Percentiles rank a stretch among this genome's conserved stretches.
Conservation (phyloP, 2,888 invertebrate species). For the Drosophila mulleri region DNA sequence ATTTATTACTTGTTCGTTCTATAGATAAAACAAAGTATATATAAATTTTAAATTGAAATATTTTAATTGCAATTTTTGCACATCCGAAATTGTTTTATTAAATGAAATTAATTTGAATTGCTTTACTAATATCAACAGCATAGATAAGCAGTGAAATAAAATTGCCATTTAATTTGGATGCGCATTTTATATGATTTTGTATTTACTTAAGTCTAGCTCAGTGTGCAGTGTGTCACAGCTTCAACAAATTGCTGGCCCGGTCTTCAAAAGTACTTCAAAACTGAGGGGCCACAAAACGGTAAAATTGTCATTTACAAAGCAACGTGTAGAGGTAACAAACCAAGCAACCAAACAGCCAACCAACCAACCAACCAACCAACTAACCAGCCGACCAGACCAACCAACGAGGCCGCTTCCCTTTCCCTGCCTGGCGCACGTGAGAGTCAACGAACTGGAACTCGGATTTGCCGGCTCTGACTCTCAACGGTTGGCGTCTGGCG, state of each 20-base stretch:
- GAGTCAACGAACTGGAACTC: conserved; percentile 77
- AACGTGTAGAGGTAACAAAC: conserved; percentile 53
- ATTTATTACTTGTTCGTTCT: not conserved
- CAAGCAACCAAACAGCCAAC: conserved; percentile 14
- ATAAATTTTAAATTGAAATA: not conserved
- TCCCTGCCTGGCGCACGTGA: conserved; percentile 65
- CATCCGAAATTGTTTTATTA: not conserved
- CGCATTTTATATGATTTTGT: not conserved
- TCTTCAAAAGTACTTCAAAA: conserved; percentile 64
- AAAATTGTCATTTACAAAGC: conserved; percentile 74
- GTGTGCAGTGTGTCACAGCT: conserved; percentile 47
- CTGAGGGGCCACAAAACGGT: conserved; percentile 62
- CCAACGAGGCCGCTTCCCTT: conserved; percentile 27
- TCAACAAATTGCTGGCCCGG: conserved; percentile 67
- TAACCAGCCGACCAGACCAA: conserved; percentile 14
- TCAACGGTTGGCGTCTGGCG: conserved; percentile 39
- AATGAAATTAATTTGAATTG: not conserved
- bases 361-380: conserved; percentile 8
- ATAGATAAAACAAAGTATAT: not conserved
- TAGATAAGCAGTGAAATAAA: not conserved
- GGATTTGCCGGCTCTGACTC: conserved; percentile 57
- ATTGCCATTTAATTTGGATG: not conserved
- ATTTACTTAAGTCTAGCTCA: not conserved
- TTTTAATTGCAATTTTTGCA: not conserved
- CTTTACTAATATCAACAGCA: not conserved